Evolutionary conservation across 92 coral and sea anemone genomes (phyloP), one percentile per base, ranked within the genome.

Genomic region (Nematostella vectensis): DNA sequence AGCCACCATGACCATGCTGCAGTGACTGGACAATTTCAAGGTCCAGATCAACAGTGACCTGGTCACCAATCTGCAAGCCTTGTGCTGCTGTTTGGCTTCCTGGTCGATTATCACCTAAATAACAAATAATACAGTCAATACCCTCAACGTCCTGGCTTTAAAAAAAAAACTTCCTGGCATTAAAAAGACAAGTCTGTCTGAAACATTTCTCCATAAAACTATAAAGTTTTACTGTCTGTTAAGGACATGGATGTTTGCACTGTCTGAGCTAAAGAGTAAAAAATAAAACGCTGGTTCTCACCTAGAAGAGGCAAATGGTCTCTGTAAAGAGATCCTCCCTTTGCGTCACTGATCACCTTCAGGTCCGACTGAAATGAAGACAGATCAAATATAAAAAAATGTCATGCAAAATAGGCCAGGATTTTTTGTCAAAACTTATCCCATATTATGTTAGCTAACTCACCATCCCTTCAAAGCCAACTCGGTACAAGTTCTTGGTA

Each of bases 391-490:
- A 17, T 17, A 48, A 26, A 29, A 2, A 8, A 38, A 38, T 60
- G 17, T n/a, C n/a, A n/a, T n/a, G n/a, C n/a, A n/a, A n/a, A n/a
- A n/a, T n/a, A n/a, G n/a, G n/a, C n/a, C n/a, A n/a, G n/a, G n/a
- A n/a, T n/a, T n/a, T n/a, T n/a, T n/a, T n/a, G n/a, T n/a, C n/a
- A n/a, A n/a, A n/a, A n/a, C n/a, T n/a, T n/a, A n/a, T n/a, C n/a
- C n/a, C n/a, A n/a, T n/a, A n/a, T n/a, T n/a, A n/a, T n/a, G n/a
- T n/a, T n/a, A n/a, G n/a, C n/a, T 33, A 11, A 25, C 57, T 51
- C 40, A 89, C 96, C 96, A 89, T 89, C 55, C 96, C 96, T 76
- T 89, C 96, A 85, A 89, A 89, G 21, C 95, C 96, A 51, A 89
- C 75, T 29, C 96, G 75, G 50, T 89, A 89, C 8, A 89, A 77